phyloP scores from a whole-genome alignment of 1,140 invertebrate genomes.

The Eriosoma lanigerum region DNA sequence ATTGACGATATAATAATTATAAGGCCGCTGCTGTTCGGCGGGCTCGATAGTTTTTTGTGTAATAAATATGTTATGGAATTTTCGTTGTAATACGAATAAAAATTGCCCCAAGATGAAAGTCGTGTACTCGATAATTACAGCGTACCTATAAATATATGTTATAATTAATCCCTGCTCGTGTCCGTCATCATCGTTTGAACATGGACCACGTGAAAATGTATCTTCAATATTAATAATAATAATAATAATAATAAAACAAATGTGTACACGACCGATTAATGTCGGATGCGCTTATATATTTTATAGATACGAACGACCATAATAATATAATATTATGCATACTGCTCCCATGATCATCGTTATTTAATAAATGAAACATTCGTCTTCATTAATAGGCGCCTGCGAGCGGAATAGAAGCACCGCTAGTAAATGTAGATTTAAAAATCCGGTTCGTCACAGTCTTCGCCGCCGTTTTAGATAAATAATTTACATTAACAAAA shows the following conservation, averaged over 20 bases:
- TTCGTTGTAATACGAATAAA: too few species aligned
- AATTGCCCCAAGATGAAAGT: too few species aligned
- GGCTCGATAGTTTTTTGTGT: not conserved
- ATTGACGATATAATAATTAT: not conserved
- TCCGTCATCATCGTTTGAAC: not conserved
- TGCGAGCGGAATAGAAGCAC: too few species aligned
- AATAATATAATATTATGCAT: not conserved
- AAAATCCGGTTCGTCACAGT: not conserved
- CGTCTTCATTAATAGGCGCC: slow-evolving; percentile 15
- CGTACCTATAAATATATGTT: too few species aligned
- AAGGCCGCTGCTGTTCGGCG: not conserved
- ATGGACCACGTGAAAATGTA: too few species aligned
- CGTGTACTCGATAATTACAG: not conserved
- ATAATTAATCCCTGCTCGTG: not conserved
- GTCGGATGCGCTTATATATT: not conserved
- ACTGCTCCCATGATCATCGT: not conserved
- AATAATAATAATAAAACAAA: not conserved
- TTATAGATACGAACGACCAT: not conserved
- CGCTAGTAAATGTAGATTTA: not conserved
- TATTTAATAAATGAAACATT: slow-evolving; percentile 16
- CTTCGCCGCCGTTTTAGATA: not conserved
- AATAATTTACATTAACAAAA: not conserved
- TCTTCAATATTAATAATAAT: too few species aligned
- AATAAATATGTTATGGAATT: too few species aligned
- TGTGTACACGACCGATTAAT: not conserved